Conservation (phyloP, 2,113 vertebrate species). For the Falco punctatus region DNA sequence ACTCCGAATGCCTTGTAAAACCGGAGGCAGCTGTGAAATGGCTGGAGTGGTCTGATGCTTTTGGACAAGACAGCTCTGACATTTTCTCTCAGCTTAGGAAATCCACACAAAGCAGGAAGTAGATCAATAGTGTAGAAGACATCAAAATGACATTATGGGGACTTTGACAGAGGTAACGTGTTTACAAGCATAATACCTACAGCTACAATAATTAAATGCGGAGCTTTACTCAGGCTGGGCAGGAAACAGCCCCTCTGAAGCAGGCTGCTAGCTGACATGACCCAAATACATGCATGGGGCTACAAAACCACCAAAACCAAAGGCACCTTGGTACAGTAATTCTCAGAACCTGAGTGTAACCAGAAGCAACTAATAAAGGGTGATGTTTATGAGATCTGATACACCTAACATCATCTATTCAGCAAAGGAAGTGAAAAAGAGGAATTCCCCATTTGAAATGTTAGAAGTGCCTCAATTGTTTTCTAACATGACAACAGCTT, state of each 20-base stretch:
- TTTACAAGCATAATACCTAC: slow-evolving; percentile 9
- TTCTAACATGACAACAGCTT: not conserved
- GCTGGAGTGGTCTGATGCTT: not conserved
- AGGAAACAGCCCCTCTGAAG: not conserved
- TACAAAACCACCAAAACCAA: not conserved
- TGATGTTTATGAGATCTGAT: not conserved
- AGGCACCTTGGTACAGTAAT: not conserved
- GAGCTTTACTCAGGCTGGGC: not conserved
- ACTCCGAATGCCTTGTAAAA: not conserved
- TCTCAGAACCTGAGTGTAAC: not conserved
- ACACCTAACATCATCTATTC: not conserved
- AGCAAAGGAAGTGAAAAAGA: not conserved
- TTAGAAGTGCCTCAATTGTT: not conserved
- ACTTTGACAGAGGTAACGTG: not conserved
- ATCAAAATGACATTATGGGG: slow-evolving; percentile 32
- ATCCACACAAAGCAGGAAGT: not conserved
- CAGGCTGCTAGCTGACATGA: not conserved
- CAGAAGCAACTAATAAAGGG: not conserved
- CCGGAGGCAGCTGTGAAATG: not conserved
- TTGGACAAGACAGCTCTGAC: not conserved
- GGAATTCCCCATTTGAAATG: not conserved
- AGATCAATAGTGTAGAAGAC: not conserved
- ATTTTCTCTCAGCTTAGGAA: not conserved
- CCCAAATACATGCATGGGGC: not conserved
- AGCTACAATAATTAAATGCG: slow-evolving; percentile 25